Evolutionary conservation across 2,888 invertebrate genomes (phyloP), one percentile per base, ranked within the genome.

Genomic region (Chaitophorus viminalis): DNA sequence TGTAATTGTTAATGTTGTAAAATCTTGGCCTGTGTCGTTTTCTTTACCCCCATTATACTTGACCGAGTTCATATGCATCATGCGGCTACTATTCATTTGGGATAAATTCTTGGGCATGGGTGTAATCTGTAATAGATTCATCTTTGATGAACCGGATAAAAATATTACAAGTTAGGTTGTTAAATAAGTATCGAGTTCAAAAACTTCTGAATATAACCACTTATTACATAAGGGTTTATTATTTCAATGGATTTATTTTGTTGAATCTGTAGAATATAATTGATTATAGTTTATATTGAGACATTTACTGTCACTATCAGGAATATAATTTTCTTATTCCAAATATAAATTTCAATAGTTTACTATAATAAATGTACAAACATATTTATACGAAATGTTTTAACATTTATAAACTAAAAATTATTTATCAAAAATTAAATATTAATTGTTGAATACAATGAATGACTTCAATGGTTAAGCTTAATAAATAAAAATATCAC

Each of bases 91-190:
- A 86, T 78, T 78, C 79, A 79, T 87, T 87, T 87, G 86, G 86
- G 86, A 87, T 3, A 87, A 79, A 78, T 65, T 87, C 86, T 79
- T 87, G 79, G 79, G 74, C 79, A 79, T 79, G 39, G 74, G 86
- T 78, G 54, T 72, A 79, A 86, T 87, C 86, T 87, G 86, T 72
- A 87, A 87, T 87, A 79, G 79, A 87, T 87, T 87, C 72, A 87
- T 79, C 78, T 87, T 87, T 54, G 79, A 78, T 87, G 86, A 87
- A 87, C n/a, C 86, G 25, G 79, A 87, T 79, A 87, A 87, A 87
- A 78, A 79, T 87, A 60, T 72, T 72, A 87, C 78, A 87, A 79
- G 78, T 87, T 87, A 87, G 60, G 79, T 79, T 36, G 77, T 78
- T 36, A 70, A 86, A 29, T 52, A 86, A 70, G 33, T 77, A 21